phyloP scores from a whole-genome alignment of 2,888 invertebrate genomes.

The Cerceris rybyensis region DNA sequence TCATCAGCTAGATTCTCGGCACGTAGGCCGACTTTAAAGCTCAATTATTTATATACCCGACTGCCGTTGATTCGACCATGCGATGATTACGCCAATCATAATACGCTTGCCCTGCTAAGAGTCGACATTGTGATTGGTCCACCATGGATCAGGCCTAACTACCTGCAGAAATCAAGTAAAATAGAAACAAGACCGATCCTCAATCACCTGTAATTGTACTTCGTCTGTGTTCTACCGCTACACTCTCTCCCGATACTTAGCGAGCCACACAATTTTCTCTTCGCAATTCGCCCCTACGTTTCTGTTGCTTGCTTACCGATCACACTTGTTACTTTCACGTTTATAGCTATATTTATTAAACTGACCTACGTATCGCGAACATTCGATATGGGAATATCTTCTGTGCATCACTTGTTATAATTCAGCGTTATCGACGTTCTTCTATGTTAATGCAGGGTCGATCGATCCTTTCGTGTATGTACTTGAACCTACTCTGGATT shows the following conservation, averaged over 20 bases:
- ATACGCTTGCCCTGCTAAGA: conserved; percentile 44
- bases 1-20: conserved; percentile 49
- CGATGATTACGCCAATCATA: conserved; percentile 65
- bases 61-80: conserved; percentile 50
- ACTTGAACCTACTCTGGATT: not conserved
- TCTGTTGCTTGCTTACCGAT: conserved; percentile 27
- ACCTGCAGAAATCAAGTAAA: conserved; percentile 62
- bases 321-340: conserved; percentile 31
- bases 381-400: not conserved
- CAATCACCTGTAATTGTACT: conserved; percentile 65
- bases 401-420: conserved; percentile 21
- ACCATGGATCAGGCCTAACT: conserved; percentile 53
- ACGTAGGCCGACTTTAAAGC: conserved; percentile 57
- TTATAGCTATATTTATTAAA: conserved; percentile 44
- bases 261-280: conserved; percentile 54
- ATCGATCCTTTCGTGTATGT: not conserved
- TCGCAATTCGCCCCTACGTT: conserved; percentile 29
- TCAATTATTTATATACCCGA: conserved; percentile 62
- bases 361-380: not conserved
- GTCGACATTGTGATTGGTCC: conserved; percentile 59
- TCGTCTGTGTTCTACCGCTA: conserved; percentile 52
- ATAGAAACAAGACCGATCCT: conserved; percentile 61
- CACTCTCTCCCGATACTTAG: conserved; percentile 50
- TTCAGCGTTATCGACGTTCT: conserved; percentile 1
- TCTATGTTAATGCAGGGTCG: not conserved